Evolutionary conservation across 2,888 invertebrate species (phyloP), one percentile per base, ranked within the genome.

Genomic region (Cryptosula pallasiana): DNA sequence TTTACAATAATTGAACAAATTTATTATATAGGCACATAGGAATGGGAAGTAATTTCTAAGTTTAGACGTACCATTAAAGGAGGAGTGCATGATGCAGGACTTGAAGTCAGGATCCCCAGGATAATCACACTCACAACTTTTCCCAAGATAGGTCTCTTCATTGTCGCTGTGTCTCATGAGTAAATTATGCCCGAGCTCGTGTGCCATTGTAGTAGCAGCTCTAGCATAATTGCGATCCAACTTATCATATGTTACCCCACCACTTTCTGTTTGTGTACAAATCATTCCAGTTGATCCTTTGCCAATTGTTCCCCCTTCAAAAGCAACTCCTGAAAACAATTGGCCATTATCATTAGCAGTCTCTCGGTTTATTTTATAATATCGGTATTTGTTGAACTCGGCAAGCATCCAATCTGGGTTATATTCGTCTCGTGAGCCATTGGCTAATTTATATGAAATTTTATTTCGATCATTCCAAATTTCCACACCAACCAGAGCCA

Each of bases 161-260:
- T 63, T 9, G n/a, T 63, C n/a, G 32, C 29, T 97, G 86, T 99
- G 99, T 79, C 96, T 95, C 95, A 99, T 95, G 72, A 94, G 96
- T 84, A 99, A 96, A 87, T 98, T 99, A 84, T 99, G 99, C 0
- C 98, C 98, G 90, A 99, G 92, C 86, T 99, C 98, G 85, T 99
- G 99, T 0, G 98, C 97, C 73, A 99, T 91, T 0, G 98, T 98
- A 0, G 95, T 93, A 0, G 97, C 98, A 0, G 97, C 95, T n/a
- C 95, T 88, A 23, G 32, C 29, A 54, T 54, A 70, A 23, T 5
- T 70, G 9, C 36, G n/a, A 23, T 2, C 55, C 2, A 29, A 13
- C 27, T 3, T 23, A 54, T 70, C 70, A n/a, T 5, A 29, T 27
- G n/a, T 70, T 2, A 70, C 45, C 2, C 70, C 70, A 9, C 36